A percentile compares a stretch with the other conserved stretches of the same genome.
Conservation (phyloP, 2,113 vertebrate species). For the Paralichthys olivaceus region DNA sequence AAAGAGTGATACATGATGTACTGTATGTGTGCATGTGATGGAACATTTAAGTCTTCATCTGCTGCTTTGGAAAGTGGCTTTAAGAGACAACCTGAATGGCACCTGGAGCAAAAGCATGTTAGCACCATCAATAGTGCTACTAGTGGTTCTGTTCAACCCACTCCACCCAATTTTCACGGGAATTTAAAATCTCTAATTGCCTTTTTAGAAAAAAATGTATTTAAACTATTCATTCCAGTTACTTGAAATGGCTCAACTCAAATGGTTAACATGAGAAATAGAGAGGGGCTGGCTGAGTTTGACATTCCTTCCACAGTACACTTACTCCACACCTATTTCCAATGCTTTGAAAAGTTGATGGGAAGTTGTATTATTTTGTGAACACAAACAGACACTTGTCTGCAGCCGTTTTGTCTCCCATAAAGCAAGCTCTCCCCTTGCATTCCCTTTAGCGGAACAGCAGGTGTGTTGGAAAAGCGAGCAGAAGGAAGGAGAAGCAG, state of each 20-base stretch:
- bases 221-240: constrained; percentile 30
- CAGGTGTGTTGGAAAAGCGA: constrained; percentile 20
- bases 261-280: constrained; percentile 29
- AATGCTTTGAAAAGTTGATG: constrained; percentile 42
- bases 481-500: neutral
- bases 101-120: neutral
- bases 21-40: neutral
- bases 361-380: constrained; percentile 23
- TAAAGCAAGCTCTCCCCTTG: constrained; percentile 31
- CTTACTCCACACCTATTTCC: constrained; percentile 21
- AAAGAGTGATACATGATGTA: neutral
- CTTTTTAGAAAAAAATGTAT: constrained; percentile 5
- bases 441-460: constrained; percentile 12
- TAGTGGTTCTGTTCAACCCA: neutral
- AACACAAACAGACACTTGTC: constrained; percentile 18
- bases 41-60: constrained; percentile 13
- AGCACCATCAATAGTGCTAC: neutral
- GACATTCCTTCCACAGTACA: neutral
- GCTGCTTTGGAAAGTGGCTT: neutral
- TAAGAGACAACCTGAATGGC: constrained; percentile 8
- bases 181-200: constrained; percentile 7
- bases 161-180: neutral
- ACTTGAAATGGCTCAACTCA: constrained; percentile 36
- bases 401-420: constrained; percentile 12
- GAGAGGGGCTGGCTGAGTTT: neutral